Conservation (phyloP, 92 coral and sea anemone genomes). For the Heteractis magnifica region DNA sequence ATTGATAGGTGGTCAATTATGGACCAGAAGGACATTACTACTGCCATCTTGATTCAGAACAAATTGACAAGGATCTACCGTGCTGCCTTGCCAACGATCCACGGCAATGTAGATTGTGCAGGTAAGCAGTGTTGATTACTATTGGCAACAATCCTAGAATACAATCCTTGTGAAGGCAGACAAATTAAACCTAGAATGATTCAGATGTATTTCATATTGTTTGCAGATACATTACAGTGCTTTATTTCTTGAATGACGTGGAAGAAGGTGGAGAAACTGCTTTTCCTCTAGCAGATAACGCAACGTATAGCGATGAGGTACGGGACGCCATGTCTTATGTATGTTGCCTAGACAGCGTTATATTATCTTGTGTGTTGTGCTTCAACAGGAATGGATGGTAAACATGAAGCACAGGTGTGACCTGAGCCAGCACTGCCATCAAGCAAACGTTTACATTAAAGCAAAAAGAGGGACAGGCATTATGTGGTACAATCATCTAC, state of each 20-base stretch:
- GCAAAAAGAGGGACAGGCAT: conserved; percentile 11
- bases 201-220: background rate
- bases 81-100: conserved; percentile 69
- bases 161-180: background rate
- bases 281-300: conserved; percentile 46
- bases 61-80: conserved; percentile 53
- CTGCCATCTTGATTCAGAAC: conserved; percentile 17
- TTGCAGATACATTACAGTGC: conserved; percentile 10
- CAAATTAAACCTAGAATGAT: background rate
- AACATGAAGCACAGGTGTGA: conserved; percentile 82
- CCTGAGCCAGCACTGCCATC: conserved; percentile 25
- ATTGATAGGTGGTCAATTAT: conserved; percentile 14
- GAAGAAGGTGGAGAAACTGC: conserved; percentile 43
- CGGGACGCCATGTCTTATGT: background rate
- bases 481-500: conserved; percentile 13
- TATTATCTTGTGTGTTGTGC: background rate
- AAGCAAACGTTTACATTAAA: background rate
- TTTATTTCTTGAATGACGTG: conserved; percentile 35
- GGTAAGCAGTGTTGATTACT: background rate
- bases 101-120: background rate
- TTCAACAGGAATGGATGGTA: conserved; percentile 55
- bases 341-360: background rate
- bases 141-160: no score
- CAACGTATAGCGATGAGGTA: conserved; percentile 69
- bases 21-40: conserved; percentile 15